Percentiles rank a stretch among this genome's conserved stretches.
phyloP scores from a whole-genome alignment of 2,888 invertebrate genomes.

The Oxyscelio sp. region DNA sequence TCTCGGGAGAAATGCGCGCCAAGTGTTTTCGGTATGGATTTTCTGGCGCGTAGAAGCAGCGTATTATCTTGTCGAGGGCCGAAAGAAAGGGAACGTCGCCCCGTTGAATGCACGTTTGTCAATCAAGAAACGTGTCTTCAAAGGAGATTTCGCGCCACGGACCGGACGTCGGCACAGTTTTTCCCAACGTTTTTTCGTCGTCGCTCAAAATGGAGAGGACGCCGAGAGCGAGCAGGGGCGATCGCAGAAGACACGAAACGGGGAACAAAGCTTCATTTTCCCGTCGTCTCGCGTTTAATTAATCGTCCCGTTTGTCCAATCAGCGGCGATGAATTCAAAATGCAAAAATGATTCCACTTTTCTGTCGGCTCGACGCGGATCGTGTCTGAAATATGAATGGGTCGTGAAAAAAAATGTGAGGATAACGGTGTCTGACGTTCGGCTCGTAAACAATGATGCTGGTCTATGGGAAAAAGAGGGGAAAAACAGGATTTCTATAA shows the following conservation, averaged over 20 bases:
- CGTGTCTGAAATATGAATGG: constrained; percentile 28
- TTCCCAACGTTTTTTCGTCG: constrained; percentile 60
- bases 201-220: constrained; percentile 40
- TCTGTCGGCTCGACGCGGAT: no score
- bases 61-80: constrained; percentile 44
- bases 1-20: constrained; percentile 23
- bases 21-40: constrained; percentile 52
- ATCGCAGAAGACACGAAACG: constrained; percentile 36
- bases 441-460: constrained; percentile 42
- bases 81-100: constrained; percentile 32
- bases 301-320: no score
- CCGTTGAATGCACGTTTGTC: constrained; percentile 60
- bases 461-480: constrained; percentile 36
- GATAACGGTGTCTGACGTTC: constrained; percentile 46
- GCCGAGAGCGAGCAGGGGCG: constrained; percentile 18
- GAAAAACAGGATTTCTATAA: constrained; percentile 60
- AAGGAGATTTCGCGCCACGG: constrained; percentile 59
- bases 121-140: constrained; percentile 59
- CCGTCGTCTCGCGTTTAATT: neutral
- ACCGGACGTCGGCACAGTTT: constrained; percentile 67
- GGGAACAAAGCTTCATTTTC: constrained; percentile 31
- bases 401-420: constrained; percentile 36
- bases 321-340: no score
- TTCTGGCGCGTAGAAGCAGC: constrained; percentile 33
- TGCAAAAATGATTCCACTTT: no score